Evolutionary conservation across 2,113 vertebrate species (phyloP).

Genomic region (Urocitellus parryii): DNA sequence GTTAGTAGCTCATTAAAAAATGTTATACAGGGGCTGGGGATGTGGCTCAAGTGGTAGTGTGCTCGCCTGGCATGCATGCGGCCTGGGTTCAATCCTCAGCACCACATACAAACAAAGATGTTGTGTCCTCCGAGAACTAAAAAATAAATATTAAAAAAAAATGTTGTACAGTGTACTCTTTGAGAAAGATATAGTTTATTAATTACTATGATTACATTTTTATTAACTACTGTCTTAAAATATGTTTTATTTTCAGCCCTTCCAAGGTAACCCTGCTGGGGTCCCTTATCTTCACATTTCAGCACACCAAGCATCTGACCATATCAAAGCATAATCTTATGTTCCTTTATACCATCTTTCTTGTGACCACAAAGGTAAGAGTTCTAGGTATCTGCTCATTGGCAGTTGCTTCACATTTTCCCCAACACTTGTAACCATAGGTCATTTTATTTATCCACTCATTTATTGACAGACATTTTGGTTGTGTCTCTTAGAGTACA

Average conservation of each 20-base stretch:
- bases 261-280: conserved; percentile 96
- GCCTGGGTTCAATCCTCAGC: too few species aligned
- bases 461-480: neutral
- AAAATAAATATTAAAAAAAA: neutral
- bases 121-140: too few species aligned
- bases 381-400: neutral
- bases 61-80: too few species aligned
- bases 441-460: neutral
- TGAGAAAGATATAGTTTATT: neutral
- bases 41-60: too few species aligned
- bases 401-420: neutral
- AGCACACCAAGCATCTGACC: conserved; percentile 91
- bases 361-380: conserved; percentile 94
- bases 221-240: conserved; percentile 51
- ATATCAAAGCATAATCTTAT: conserved; percentile 93
- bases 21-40: neutral
- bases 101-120: too few species aligned
- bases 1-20: conserved; percentile 19
- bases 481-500: neutral
- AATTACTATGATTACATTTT: neutral
- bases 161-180: conserved; percentile 9
- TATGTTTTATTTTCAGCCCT: conserved; percentile 89
- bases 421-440: neutral
- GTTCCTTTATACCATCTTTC: conserved; percentile 94
- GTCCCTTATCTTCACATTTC: conserved; percentile 94